A percentile compares a stretch with the other conserved stretches of the same genome.
These are phyloP conservation scores for Apaloderma vittatum DNA, from an alignment of 2,113 vertebrate genomes.

Conservation along the genomic window DNA sequence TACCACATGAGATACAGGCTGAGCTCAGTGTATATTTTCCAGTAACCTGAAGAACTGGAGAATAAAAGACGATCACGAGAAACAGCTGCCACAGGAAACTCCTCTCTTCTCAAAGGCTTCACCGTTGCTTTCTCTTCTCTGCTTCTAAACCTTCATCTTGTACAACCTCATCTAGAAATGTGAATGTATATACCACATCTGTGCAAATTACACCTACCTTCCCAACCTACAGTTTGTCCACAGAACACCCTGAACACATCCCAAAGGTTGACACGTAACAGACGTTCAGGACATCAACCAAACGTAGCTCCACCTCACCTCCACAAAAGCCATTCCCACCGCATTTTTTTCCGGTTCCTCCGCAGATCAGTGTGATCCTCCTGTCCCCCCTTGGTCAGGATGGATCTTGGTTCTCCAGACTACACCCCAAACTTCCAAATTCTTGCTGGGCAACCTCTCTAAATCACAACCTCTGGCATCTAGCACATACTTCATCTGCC, in stretches of 20 bases:
- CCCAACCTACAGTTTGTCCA: background rate
- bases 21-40: background rate
- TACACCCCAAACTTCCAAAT: background rate
- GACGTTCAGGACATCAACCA: background rate
- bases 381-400: background rate
- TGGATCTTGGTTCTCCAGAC: background rate
- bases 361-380: background rate
- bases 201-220: background rate
- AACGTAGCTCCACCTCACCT: background rate
- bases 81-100: background rate
- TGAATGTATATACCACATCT: too few species aligned
- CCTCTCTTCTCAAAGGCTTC: background rate
- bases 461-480: background rate
- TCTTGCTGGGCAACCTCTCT: background rate
- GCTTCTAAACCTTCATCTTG: background rate
- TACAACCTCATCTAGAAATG: background rate
- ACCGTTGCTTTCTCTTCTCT: background rate
- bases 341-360: background rate
- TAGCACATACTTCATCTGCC: background rate
- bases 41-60: background rate
- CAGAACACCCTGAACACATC: background rate
- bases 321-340: background rate
- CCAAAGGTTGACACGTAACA: rapidly evolving
- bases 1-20: background rate
- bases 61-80: background rate